Evolutionary conservation across 1,140 invertebrate species (phyloP).

Genomic region (Cydia fagiglandana): DNA sequence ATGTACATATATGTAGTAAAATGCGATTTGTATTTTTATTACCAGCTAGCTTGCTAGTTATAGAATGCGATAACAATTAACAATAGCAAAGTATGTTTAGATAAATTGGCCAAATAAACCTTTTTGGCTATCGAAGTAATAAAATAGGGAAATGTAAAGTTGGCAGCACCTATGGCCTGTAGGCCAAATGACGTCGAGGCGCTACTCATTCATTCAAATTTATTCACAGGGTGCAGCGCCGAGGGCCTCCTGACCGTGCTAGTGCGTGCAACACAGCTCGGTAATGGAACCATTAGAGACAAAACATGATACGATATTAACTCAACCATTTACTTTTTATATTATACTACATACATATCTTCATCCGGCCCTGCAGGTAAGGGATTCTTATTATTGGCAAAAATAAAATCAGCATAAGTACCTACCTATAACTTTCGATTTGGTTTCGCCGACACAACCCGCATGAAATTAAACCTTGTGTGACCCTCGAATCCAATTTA

Average conservation of each 20-base stretch:
- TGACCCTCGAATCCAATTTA: conserved; percentile 60
- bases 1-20: too few relatives aligned
- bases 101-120: neutral
- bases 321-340: neutral
- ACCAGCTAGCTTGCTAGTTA: too few relatives aligned
- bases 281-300: neutral
- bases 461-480: conserved; percentile 55
- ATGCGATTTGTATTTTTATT: too few relatives aligned
- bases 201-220: conserved; percentile 63
- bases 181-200: conserved; percentile 51
- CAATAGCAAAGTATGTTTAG: neutral
- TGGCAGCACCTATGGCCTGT: conserved; percentile 50
- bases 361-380: neutral
- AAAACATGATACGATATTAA: neutral
- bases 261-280: neutral
- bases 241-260: neutral
- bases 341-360: neutral
- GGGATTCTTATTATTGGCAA: neutral
- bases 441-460: conserved; percentile 42
- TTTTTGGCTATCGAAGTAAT: neutral
- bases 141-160: conserved; percentile 5
- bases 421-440: neutral
- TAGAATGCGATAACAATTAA: too few relatives aligned
- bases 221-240: conserved; percentile 56
- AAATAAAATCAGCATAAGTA: neutral